phyloP scores from a whole-genome alignment of 1,140 invertebrate genomes.

The Drosophila repletoides region DNA sequence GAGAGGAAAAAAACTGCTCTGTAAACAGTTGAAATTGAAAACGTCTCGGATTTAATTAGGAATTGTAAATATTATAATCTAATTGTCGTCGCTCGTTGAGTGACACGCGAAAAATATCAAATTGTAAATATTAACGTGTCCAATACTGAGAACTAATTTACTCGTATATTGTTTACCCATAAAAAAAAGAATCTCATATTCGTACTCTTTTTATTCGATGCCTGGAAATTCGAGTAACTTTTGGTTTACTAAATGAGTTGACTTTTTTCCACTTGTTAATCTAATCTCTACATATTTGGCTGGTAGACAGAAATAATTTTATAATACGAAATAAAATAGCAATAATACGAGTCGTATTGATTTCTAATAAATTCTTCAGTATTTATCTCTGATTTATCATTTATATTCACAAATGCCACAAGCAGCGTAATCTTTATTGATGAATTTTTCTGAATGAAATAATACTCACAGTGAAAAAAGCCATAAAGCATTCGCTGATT shows the following conservation, averaged over 20 bases:
- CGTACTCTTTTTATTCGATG: not conserved
- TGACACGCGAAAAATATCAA: conserved; percentile 13
- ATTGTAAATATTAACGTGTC: not conserved
- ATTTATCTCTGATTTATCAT: conserved; percentile 10
- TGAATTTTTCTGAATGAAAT: conserved; percentile 1
- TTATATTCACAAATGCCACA: not conserved
- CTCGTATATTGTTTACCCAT: not conserved
- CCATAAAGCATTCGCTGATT: not conserved
- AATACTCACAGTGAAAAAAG: not conserved
- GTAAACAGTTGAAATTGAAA: conserved; percentile 16
- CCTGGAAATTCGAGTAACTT: not conserved
- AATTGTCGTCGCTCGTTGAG: not conserved
- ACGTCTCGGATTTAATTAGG: not conserved
- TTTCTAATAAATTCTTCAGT: conserved; percentile 9
- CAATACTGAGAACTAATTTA: not conserved
- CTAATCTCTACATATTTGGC: conserved; percentile 7
- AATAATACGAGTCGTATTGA: conserved; percentile 17
- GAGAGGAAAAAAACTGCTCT: conserved; percentile 33
- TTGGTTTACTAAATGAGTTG: not conserved
- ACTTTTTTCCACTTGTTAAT: conserved; percentile 4
- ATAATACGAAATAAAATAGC: not conserved
- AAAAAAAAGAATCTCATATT: not conserved
- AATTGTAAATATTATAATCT: conserved; percentile 17
- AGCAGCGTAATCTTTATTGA: not conserved
- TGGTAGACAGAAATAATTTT: not conserved